A percentile compares a stretch with the other conserved stretches of the same genome.
These are phyloP conservation scores for Acanthosepion lycidas DNA, from an alignment of 2,888 invertebrate species.

Conservation along the genomic window DNA sequence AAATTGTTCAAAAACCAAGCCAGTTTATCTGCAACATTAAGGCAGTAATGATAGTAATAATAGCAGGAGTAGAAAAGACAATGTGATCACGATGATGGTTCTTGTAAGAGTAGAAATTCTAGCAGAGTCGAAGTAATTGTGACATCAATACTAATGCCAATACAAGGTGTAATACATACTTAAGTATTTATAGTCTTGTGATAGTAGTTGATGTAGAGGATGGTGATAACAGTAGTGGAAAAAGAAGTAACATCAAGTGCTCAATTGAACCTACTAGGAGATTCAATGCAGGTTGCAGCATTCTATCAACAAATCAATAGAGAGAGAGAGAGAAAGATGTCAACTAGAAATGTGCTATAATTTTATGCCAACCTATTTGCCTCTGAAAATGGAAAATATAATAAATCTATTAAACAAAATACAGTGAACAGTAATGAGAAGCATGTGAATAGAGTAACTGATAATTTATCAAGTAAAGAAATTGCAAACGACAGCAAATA, in stretches of 20 bases:
- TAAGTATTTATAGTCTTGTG: neutral
- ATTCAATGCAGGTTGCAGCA: neutral
- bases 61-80: no score
- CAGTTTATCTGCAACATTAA: no score
- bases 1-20: no score
- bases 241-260: neutral
- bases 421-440: neutral
- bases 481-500: neutral
- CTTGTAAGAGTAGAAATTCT: no score
- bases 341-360: neutral
- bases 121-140: no score
- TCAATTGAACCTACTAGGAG: neutral
- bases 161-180: no score
- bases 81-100: no score
- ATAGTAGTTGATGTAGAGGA: neutral
- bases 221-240: neutral
- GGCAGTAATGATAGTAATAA: no score
- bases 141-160: no score
- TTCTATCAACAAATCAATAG: neutral
- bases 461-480: no score
- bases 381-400: neutral
- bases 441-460: neutral
- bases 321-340: neutral
- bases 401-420: neutral
- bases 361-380: neutral